phyloP scores from a whole-genome alignment of 2,113 vertebrate genomes.

The Saccopteryx leptura region DNA sequence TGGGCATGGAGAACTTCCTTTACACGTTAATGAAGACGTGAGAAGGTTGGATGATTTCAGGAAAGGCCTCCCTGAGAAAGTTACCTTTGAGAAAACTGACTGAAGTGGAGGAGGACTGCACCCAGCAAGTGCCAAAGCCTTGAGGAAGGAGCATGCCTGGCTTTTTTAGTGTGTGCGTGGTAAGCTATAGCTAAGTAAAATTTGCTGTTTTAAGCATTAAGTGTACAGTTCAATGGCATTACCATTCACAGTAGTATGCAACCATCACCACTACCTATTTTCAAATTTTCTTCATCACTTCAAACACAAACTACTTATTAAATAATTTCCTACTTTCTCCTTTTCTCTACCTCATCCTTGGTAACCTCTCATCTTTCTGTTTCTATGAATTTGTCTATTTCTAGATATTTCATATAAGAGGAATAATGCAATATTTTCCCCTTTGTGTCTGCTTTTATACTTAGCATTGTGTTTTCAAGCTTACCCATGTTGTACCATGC shows the following conservation, averaged over 20 bases:
- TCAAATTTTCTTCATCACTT: not conserved
- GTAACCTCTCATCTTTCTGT: not conserved
- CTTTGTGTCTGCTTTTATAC: not conserved
- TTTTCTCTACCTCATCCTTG: not conserved
- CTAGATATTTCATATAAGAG: not conserved
- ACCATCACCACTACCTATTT: not conserved
- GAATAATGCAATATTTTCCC: not conserved
- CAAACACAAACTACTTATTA: not conserved
- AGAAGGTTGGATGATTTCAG: constrained; percentile 18
- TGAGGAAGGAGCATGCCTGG: not conserved
- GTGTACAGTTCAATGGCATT: not conserved
- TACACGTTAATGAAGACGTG: not conserved
- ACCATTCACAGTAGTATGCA: not conserved
- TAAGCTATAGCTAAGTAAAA: not conserved
- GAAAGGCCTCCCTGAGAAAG: not conserved
- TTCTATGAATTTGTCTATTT: too few relatives aligned
- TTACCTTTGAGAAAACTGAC: not conserved
- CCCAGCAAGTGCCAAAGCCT: not conserved
- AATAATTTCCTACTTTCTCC: not conserved
- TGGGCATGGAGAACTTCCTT: not conserved
- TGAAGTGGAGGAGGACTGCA: not conserved
- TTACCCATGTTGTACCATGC: not conserved
- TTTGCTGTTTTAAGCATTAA: not conserved
- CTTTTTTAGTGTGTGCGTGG: not conserved
- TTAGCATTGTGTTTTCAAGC: not conserved